Base-by-base conservation (phyloP, 2,888 invertebrate genomes). In the Melipona bicolor region DNA sequence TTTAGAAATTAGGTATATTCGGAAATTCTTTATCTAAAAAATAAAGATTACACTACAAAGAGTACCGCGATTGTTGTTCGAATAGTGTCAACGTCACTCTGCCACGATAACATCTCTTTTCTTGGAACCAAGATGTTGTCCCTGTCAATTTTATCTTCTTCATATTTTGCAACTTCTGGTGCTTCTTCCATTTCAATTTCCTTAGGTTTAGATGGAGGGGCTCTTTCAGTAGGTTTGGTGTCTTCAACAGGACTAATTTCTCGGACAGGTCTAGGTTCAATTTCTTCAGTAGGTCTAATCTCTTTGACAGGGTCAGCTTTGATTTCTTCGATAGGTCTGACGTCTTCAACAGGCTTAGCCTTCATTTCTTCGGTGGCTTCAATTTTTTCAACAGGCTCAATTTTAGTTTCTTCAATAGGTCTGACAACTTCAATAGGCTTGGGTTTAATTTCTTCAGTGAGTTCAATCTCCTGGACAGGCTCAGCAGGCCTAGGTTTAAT, bases 91-190 rank as follows among this genome's bases (percentile, higher is more conserved):
- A 88, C 77, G 4, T 74, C 64, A 17, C 78, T 67, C 62, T 89
- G 49, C 89, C 89, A 89, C 0, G 75, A 79, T 13, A 70, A 32
- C 13, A 91, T 65, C 70, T 89, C 87, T 27, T 76, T 70, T 6
- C 86, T 74, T 4, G 85, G 77, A 36, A 90, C 36, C 17, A 81
- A 21, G 62, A 86, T 71, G 11, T 68, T 64, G 21, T 83, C 74
- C 5, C 3, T 68, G 17, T 81, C 80, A 59, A n/a, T 21, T 6
- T 15, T 15, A 1, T 24, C 78, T 15, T 74, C 56, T 15, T 4
- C 49, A 36, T 61, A 43, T 43, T 43, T 52, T 52, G 17, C 19
- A 32, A 11, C 2, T 24, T 24, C 24, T 19, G 54, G 67, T 43
- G 43, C 43, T 21, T 54, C 52, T 52, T 67, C 72, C 19, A 17